Evolutionary conservation across 2,797 vertebrate genomes (phyloP).

Genomic region (Thalassophryne amazonica): DNA sequence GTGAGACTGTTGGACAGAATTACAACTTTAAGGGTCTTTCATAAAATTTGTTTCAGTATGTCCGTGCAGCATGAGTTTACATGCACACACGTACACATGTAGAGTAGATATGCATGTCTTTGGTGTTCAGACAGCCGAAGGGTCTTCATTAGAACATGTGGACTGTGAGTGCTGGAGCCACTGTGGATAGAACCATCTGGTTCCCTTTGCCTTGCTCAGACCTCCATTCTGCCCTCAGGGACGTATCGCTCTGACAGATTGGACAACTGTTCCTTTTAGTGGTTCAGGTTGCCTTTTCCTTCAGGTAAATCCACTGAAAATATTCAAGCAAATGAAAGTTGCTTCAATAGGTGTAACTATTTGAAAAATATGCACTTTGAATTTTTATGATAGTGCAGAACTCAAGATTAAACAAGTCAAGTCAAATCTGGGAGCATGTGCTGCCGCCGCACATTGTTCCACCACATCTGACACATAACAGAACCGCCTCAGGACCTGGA

Average conservation of each 20-base stretch:
- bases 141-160: conserved; percentile 62
- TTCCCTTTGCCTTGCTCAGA: conserved; percentile 62
- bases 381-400: too few species aligned
- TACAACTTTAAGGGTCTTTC: too few species aligned
- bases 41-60: conserved; percentile 69
- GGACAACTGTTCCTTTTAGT: neutral
- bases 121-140: conserved; percentile 45
- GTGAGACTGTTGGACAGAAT: too few species aligned
- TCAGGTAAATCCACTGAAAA: neutral
- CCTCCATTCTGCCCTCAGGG: conserved; percentile 20
- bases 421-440: too few species aligned
- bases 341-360: too few species aligned
- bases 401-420: too few species aligned
- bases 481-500: too few species aligned
- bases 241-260: conserved; percentile 8
- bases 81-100: neutral
- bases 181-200: conserved; percentile 65
- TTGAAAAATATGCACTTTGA: too few species aligned
- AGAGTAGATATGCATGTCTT: conserved; percentile 32
- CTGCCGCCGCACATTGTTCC: too few species aligned
- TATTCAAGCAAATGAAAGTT: too few species aligned
- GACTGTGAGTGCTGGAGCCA: conserved; percentile 46
- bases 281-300: neutral
- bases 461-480: too few species aligned
- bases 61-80: conserved; percentile 24